Evolutionary conservation across 2,113 vertebrate genomes (phyloP).

Genomic region (Festucalex cinctus): DNA sequence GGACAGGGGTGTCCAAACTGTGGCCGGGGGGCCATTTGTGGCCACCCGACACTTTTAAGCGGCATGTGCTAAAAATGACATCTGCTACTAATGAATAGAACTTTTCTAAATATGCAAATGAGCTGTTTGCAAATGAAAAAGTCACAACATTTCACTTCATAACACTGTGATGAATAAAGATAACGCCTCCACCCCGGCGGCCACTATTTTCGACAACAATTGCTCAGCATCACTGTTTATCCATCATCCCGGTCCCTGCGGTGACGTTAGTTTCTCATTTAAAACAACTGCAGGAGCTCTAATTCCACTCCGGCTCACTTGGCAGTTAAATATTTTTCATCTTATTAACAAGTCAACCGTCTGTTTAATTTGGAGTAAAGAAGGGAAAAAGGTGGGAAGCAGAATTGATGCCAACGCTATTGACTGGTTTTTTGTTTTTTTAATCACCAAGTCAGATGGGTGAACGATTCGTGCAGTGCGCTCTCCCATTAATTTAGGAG

Average conservation of each 20-base stretch:
- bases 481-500: neutral
- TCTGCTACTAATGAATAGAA: no score
- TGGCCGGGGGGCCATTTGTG: no score
- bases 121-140: no score
- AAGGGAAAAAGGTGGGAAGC: constrained; percentile 4
- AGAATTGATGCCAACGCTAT: constrained; percentile 42
- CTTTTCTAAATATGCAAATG: no score
- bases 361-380: constrained; percentile 7
- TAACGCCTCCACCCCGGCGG: neutral
- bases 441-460: constrained; percentile 34
- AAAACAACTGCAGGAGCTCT: neutral
- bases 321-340: neutral
- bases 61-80: no score
- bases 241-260: neutral
- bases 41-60: no score
- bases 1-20: no score
- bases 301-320: neutral
- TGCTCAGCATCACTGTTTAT: neutral
- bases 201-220: neutral
- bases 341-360: constrained; percentile 16
- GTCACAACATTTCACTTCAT: no score
- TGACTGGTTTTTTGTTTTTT: constrained; percentile 26
- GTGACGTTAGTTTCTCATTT: neutral
- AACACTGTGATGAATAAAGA: neutral
- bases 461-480: constrained; percentile 15